Percentiles rank a stretch among this genome's conserved stretches.
These are phyloP conservation scores for Dermolepida albohirtum DNA, from an alignment of 2,888 invertebrate species.

Conservation along the genomic window DNA sequence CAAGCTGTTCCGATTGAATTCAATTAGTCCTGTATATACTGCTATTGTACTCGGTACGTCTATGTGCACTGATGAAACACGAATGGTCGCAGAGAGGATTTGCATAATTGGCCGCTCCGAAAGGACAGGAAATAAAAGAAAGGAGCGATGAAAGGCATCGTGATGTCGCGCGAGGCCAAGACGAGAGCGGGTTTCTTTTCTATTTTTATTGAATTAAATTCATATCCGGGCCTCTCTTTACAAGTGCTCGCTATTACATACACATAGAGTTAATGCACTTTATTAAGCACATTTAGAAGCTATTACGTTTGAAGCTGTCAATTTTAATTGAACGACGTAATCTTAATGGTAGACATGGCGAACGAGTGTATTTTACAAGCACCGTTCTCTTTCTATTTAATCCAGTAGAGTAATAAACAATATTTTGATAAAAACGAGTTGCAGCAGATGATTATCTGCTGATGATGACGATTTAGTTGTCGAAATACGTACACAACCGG, in stretches of 20 bases:
- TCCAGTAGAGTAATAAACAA: too few species aligned
- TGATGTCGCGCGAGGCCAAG: background rate
- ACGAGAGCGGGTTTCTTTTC: slow-evolving; percentile 9
- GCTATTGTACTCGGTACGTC: too few species aligned
- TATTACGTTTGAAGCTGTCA: slow-evolving; percentile 16
- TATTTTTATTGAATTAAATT: slow-evolving; percentile 24
- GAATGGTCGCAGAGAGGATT: slow-evolving; percentile 5
- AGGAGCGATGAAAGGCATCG: slow-evolving; percentile 24
- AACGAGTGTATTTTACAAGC: too few species aligned
- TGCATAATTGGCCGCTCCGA: slow-evolving; percentile 32
- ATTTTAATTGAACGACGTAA: background rate
- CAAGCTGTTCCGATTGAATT: slow-evolving; percentile 25
- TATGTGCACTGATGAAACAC: too few species aligned
- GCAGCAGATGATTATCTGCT: too few species aligned
- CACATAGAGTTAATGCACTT: background rate
- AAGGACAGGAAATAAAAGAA: slow-evolving; percentile 31
- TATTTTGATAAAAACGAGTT: too few species aligned
- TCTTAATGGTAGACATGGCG: too few species aligned
- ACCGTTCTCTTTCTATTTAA: too few species aligned
- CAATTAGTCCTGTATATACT: slow-evolving; percentile 13
- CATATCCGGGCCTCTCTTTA: slow-evolving; percentile 30
- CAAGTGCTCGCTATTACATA: slow-evolving; percentile 14
- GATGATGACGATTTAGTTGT: too few species aligned
- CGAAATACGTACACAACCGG: too few species aligned
- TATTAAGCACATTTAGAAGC: slow-evolving; percentile 26